Evolutionary conservation across 2,797 vertebrate species (phyloP).

Genomic region (Ibycter americanus): DNA sequence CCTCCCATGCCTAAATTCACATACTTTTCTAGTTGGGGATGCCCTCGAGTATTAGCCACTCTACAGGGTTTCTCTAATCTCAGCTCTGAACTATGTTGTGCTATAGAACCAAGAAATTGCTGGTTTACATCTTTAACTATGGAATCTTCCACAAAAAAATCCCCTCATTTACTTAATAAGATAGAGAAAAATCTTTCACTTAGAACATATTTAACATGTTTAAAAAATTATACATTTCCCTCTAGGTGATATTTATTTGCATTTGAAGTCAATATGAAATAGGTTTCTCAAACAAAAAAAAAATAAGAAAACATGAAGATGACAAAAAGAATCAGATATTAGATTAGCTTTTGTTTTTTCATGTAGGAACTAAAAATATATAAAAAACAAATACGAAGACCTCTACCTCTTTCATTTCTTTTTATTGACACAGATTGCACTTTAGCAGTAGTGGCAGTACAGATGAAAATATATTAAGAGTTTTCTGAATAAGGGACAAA

Average conservation of each 20-base stretch:
- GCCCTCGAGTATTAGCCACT: constrained; percentile 85
- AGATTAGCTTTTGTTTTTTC: background rate
- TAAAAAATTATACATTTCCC: background rate
- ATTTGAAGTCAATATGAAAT: background rate
- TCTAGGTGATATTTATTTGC: background rate
- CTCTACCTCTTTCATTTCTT: background rate
- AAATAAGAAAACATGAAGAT: background rate
- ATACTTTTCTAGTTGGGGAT: constrained; percentile 83
- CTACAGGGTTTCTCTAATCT: constrained; percentile 87
- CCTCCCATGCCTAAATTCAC: constrained; percentile 87
- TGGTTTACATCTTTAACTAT: constrained; percentile 82
- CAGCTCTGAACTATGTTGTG: constrained; percentile 83
- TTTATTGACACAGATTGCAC: background rate
- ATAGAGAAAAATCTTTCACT: constrained; percentile 67
- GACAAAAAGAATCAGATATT: background rate
- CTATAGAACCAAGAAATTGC: constrained; percentile 85
- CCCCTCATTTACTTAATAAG: constrained; percentile 74
- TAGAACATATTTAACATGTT: constrained; percentile 5
- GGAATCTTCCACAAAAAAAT: constrained; percentile 65
- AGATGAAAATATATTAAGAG: background rate
- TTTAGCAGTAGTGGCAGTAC: background rate
- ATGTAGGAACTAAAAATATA: background rate
- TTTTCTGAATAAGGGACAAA: background rate
- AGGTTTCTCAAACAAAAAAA: background rate
- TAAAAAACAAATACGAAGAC: background rate